Conservation (phyloP, 1,140 invertebrate genomes). For the Cherax quadricarinatus region DNA sequence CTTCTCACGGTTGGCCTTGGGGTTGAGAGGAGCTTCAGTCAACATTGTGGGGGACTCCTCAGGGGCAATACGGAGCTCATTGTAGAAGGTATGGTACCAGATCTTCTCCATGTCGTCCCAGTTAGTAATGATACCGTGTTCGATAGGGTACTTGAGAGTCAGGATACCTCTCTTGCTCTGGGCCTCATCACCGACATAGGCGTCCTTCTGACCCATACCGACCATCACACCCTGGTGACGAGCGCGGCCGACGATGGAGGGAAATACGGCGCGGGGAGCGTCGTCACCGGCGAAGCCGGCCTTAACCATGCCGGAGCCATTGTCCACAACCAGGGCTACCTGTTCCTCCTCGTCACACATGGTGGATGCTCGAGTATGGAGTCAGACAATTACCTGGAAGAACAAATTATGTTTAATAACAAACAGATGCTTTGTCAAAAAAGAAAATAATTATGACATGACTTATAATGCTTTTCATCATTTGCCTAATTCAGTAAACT, state of each 20-base stretch:
- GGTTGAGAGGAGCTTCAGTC: conserved; percentile 81
- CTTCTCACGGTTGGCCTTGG: conserved; percentile 92
- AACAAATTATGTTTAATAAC: not conserved
- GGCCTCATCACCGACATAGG: conserved; percentile 94
- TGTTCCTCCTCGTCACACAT: not conserved
- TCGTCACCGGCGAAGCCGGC: conserved; percentile 83
- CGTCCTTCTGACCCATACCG: conserved; percentile 96
- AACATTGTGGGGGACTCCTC: conserved; percentile 95
- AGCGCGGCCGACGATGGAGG: conserved; percentile 82
- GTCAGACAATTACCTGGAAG: not conserved
- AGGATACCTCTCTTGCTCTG: conserved; percentile 93
- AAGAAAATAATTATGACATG: too few species aligned
- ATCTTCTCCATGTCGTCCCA: conserved; percentile 94
- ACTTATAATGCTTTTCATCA: too few species aligned
- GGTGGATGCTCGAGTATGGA: not conserved
- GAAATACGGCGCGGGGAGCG: conserved; percentile 83
- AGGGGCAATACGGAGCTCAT: conserved; percentile 95
- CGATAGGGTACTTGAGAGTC: conserved; percentile 83
- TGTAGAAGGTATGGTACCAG: conserved; percentile 97
- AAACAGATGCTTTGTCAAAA: too few species aligned
- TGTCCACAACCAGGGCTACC: conserved; percentile 76
- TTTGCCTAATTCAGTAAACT: too few species aligned
- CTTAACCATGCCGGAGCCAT: conserved; percentile 84
- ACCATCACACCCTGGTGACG: conserved; percentile 88
- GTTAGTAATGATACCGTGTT: conserved; percentile 97